phyloP scores from a whole-genome alignment of 2,113 vertebrate genomes.

The Cynocephalus volans region DNA sequence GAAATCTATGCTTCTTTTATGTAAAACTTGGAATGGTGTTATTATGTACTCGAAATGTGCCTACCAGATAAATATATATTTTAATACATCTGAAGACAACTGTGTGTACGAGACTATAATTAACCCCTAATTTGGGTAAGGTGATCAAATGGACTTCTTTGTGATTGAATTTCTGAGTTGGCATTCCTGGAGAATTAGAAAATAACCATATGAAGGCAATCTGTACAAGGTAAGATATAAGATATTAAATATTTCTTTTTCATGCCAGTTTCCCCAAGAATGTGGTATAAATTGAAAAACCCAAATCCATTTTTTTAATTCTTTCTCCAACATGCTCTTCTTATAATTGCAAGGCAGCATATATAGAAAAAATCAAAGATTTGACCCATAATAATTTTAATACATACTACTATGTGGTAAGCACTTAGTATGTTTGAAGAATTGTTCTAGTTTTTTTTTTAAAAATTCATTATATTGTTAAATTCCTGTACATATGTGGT shows the following conservation, averaged over 20 bases:
- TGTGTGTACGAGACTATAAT: constrained; percentile 68
- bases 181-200: constrained; percentile 24
- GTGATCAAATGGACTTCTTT: constrained; percentile 78
- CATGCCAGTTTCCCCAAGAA: constrained; percentile 30
- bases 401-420: background rate
- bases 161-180: constrained; percentile 60
- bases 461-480: background rate
- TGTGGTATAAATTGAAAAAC: background rate
- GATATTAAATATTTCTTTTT: constrained; percentile 80
- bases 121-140: constrained; percentile 76
- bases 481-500: background rate
- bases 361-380: background rate
- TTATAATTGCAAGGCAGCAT: background rate
- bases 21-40: constrained; percentile 53
- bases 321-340: background rate
- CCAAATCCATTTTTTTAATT: background rate
- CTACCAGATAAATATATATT: constrained; percentile 76
- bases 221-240: constrained; percentile 39
- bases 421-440: background rate
- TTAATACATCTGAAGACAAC: constrained; percentile 70
- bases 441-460: background rate
- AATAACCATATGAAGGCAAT: constrained; percentile 12
- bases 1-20: constrained; percentile 65
- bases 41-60: constrained; percentile 57
- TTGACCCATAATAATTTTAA: constrained; percentile 27